These are phyloP conservation scores for Butorides virescens DNA, from an alignment of 2,113 vertebrate species.

Conservation along the genomic window DNA sequence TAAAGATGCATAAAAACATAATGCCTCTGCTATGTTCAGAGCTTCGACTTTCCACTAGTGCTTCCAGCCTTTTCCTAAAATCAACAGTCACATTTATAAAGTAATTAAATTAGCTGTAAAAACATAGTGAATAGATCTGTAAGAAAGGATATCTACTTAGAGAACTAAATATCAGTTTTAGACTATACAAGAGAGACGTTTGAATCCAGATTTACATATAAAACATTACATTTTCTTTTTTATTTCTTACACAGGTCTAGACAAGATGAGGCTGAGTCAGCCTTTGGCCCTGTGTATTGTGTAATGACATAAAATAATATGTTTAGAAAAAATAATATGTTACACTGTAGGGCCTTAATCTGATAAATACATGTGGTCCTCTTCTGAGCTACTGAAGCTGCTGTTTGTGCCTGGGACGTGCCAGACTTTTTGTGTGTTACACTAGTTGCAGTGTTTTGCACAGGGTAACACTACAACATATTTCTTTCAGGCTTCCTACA, in stretches of 20 bases:
- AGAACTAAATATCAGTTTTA: neutral
- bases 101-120: neutral
- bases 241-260: neutral
- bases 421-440: neutral
- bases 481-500: neutral
- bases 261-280: neutral
- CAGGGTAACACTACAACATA: neutral
- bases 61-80: neutral
- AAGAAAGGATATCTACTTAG: neutral
- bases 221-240: neutral
- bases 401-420: neutral
- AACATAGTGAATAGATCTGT: neutral
- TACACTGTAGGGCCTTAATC: neutral
- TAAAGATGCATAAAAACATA: neutral
- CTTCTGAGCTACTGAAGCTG: neutral
- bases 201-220: neutral
- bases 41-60: neutral
- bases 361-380: neutral
- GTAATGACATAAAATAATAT: neutral
- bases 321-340: neutral
- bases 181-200: neutral
- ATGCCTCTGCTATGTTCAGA: neutral
- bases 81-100: neutral
- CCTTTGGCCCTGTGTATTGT: neutral
- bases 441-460: neutral